Conservation (phyloP, 1,140 invertebrate genomes). For the Drosophila bocki region DNA sequence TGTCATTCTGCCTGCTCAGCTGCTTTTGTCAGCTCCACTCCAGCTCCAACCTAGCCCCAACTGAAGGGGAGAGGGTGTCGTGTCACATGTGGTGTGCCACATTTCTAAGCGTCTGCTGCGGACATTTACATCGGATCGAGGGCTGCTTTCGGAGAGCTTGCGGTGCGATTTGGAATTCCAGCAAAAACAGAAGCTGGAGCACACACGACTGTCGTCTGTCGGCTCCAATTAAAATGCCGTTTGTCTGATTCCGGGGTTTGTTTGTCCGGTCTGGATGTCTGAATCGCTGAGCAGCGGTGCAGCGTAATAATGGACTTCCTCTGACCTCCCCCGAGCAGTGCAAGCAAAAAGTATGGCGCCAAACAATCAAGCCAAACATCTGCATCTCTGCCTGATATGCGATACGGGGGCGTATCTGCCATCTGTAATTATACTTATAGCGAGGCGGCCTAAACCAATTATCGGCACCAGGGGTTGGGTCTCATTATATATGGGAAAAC, state of each 20-base stretch:
- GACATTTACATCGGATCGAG: constrained; percentile 30
- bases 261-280: constrained; percentile 11
- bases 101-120: constrained; percentile 42
- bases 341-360: constrained; percentile 70
- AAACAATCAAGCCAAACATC: constrained; percentile 59
- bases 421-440: constrained; percentile 36
- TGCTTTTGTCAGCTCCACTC: constrained; percentile 22
- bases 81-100: constrained; percentile 27
- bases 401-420: constrained; percentile 36
- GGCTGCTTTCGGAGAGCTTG: constrained; percentile 6
- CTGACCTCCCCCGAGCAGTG: constrained; percentile 35
- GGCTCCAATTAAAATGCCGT: constrained; percentile 73
- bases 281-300: constrained; percentile 24
- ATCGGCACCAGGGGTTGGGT: neutral
- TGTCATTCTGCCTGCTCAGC: constrained; percentile 46
- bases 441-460: constrained; percentile 23
- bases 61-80: too few relatives aligned
- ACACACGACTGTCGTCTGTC: constrained; percentile 29
- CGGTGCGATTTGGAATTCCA: constrained; percentile 9
- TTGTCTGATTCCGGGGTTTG: constrained; percentile 43
- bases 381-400: constrained; percentile 12
- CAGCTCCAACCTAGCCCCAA: too few relatives aligned
- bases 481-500: neutral
- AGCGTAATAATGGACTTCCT: constrained; percentile 72
- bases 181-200: constrained; percentile 21